A percentile compares a stretch with the other conserved stretches of the same genome.
Conservation (phyloP, 2,888 invertebrate genomes). For the Ernsta delagoae region DNA sequence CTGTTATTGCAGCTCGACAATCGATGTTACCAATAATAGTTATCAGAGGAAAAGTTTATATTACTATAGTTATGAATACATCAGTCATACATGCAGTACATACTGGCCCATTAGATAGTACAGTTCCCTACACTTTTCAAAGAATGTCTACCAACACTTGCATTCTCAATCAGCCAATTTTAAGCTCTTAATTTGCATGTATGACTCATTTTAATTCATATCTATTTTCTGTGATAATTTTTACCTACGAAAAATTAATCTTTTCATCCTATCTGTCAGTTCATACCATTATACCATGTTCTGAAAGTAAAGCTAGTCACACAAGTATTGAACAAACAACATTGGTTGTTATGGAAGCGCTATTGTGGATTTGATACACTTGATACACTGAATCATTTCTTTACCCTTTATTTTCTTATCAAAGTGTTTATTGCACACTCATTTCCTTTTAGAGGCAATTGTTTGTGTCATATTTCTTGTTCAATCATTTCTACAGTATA, state of each 20-base stretch:
- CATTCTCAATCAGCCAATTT: too few species aligned
- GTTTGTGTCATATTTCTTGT: too few species aligned
- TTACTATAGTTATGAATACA: conserved; percentile 10
- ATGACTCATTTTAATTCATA: too few species aligned
- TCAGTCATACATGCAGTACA: neutral
- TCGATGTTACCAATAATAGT: conserved; percentile 42
- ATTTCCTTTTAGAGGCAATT: neutral
- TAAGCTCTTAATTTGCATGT: too few species aligned
- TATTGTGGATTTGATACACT: conserved; percentile 4
- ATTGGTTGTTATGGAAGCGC: conserved; percentile 22
- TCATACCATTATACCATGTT: too few species aligned
- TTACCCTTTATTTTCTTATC: neutral
- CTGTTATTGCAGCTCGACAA: conserved; percentile 44
- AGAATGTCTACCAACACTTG: too few species aligned
- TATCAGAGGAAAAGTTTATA: conserved; percentile 33
- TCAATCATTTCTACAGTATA: too few species aligned
- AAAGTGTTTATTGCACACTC: neutral
- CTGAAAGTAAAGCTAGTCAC: neutral
- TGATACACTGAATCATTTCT: neutral
- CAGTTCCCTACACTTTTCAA: too few species aligned
- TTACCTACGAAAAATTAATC: conserved; percentile 13
- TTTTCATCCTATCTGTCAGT: too few species aligned
- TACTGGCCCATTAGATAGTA: neutral
- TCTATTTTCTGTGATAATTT: too few species aligned
- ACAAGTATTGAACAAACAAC: conserved; percentile 16